Evolutionary conservation across 2,113 vertebrate species (phyloP), one percentile per base, ranked within the genome.

Genomic region (Brevimyrus niger): DNA sequence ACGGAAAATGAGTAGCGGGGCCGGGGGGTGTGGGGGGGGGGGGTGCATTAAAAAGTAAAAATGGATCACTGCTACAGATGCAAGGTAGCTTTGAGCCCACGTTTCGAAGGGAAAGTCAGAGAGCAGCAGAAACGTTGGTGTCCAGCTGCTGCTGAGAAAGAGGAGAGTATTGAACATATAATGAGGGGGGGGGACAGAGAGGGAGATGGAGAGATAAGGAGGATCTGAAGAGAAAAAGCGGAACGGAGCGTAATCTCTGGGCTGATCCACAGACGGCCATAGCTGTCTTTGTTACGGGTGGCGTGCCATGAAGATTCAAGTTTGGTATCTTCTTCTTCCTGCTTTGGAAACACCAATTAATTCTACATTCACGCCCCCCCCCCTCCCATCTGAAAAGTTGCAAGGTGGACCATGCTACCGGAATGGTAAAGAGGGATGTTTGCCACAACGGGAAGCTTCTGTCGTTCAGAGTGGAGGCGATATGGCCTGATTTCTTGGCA

Each of bases 311-410:
- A 50, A 48, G 82, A 89, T 53, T 17, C 47, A 47, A 42, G 38
- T 89, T 44, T 86, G 4, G 65, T 58, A 48, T 61, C 61, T 9
- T 23, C 80, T 85, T 38, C 82, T 82, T 11, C 42, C 6, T 2
- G 1, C 51, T 53, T 11, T n/a, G 38, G 47, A 89, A 89, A 55
- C 50, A 89, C 87, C 42, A 87, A 87, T 50, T 76, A 76, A 88
- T n/a, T 73, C 27, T 15, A 38, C 53, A 13, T 27, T 38, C 19
- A 38, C n/a, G 1, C 85, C 3, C 27, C 85, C 50, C 44, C n/a
- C n/a, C n/a, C n/a, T n/a, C n/a, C n/a, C n/a, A n/a, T 50, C 13
- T 3, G 44, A 48, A 88, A 61, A 61, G 27, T 50, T 23, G 47
- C 48, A 87, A 58, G 35, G 35, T 76, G 73, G 38, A 44, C 13